phyloP scores from a whole-genome alignment of 2,797 vertebrate genomes.

The Percopsis omiscomaycus region DNA sequence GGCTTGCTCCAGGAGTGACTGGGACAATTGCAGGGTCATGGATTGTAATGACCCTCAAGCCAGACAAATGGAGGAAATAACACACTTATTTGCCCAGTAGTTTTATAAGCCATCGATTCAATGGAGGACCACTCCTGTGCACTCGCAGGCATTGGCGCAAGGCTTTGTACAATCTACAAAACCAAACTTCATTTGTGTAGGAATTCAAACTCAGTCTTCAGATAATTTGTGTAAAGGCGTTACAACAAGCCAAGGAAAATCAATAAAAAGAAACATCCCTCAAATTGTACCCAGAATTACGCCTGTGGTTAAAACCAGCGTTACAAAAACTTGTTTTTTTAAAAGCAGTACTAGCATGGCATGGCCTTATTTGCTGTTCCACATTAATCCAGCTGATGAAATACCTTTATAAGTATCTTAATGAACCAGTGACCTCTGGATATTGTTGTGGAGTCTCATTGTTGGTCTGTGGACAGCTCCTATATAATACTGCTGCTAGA shows the following conservation, averaged over 20 bases:
- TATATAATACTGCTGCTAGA: too few relatives aligned
- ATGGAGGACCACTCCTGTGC: slow-evolving; percentile 31
- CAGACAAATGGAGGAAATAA: slow-evolving; percentile 57
- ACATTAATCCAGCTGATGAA: too few relatives aligned
- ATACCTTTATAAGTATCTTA: background rate
- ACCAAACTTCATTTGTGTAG: too few relatives aligned
- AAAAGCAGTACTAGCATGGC: background rate
- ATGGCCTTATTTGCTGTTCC: background rate
- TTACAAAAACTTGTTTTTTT: background rate
- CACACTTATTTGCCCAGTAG: slow-evolving; percentile 50
- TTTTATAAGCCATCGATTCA: slow-evolving; percentile 49
- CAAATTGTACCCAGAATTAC: background rate
- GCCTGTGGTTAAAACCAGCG: too few relatives aligned
- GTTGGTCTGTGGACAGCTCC: slow-evolving; percentile 17
- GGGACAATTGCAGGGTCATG: slow-evolving; percentile 58
- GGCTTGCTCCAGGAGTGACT: slow-evolving; percentile 34
- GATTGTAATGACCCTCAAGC: slow-evolving; percentile 48
- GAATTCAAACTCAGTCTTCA: too few relatives aligned
- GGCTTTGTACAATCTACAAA: too few relatives aligned
- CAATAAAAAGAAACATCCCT: background rate
- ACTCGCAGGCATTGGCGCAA: too few relatives aligned
- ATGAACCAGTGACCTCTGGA: background rate
- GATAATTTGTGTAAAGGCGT: too few relatives aligned
- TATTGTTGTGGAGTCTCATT: slow-evolving; percentile 1
- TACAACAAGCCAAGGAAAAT: background rate